Conservation (phyloP, 2,113 vertebrate species). For the Egretta garzetta region DNA sequence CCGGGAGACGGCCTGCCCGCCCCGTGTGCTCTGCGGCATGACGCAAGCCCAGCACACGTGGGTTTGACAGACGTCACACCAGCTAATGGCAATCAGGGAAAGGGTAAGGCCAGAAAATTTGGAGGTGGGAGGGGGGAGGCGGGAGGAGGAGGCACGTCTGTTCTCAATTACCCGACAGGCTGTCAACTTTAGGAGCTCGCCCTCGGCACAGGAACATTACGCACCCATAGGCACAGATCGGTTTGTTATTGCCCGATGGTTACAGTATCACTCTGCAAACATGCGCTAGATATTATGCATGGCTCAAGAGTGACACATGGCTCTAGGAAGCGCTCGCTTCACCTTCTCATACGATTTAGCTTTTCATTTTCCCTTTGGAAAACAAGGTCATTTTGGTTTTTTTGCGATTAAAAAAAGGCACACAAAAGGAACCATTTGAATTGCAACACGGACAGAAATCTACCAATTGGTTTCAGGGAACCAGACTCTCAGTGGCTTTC, state of each 20-base stretch:
- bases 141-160: constrained; percentile 17
- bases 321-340: not conserved
- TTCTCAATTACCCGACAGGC: constrained; percentile 42
- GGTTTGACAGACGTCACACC: constrained; percentile 35
- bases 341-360: not conserved
- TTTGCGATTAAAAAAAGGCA: not conserved
- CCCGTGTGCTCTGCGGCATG: not conserved
- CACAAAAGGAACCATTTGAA: not conserved
- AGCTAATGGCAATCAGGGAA: constrained; percentile 40
- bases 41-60: not conserved
- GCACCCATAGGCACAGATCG: not conserved
- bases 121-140: not conserved
- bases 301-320: not conserved
- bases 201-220: not conserved
- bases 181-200: constrained; percentile 1
- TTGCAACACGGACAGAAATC: not conserved
- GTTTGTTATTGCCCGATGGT: not conserved
- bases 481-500: not conserved
- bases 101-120: constrained; percentile 37
- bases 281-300: not conserved
- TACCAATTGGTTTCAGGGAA: not conserved
- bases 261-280: not conserved
- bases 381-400: not conserved
- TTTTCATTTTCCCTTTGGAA: not conserved
- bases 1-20: not conserved